Base-by-base conservation (phyloP, 2,888 invertebrate genomes). In the Sinodicranocentrus sp. region DNA sequence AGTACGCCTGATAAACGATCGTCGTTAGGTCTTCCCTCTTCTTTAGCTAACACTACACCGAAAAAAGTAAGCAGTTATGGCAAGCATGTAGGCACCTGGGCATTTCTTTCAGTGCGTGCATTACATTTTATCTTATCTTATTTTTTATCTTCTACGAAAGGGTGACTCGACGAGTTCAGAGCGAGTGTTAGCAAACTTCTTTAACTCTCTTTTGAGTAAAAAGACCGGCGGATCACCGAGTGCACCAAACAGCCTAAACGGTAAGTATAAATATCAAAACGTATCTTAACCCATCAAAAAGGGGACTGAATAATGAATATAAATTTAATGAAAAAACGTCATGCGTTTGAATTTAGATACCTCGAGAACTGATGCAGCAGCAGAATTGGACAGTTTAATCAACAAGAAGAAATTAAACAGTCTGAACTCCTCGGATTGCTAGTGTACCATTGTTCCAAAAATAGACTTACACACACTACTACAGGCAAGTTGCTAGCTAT, bases 111-210 rank as follows among this genome's bases (percentile, higher is more conserved):
- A n/a, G n/a, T n/a, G n/a, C n/a, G n/a, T n/a, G n/a, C n/a, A n/a
- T n/a, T n/a, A n/a, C n/a, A n/a, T n/a, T n/a, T n/a, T n/a, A n/a
- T n/a, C n/a, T n/a, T n/a, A n/a, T n/a, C n/a, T 77, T 63, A 28
- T 72, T n/a, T n/a, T 52, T 54, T 10, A 21, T 52, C 70, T 79
- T 73, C 70, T 63, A 73, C 89, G 89, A 59, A 90, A 95, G 94
- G 91, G 95, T 90, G 95, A 96, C 91, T 92, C 95, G 72, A 94
- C 95, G 1, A 94, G 95, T 73, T 95, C 95, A 85, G 98, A 98
- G 92, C 97, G 98, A 84, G 98, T 98, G 75, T 92, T 99, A 86
- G 98, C 98, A 13, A 98, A 96, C 92, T 99, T 99, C 93, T 99
- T 99, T 92, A 98, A 98, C 92, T 98, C 98, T 86, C 93, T 99